Percentiles rank a stretch among this genome's conserved stretches.
phyloP scores from a whole-genome alignment of 2,797 vertebrate genomes.

The Nasua narica region DNA sequence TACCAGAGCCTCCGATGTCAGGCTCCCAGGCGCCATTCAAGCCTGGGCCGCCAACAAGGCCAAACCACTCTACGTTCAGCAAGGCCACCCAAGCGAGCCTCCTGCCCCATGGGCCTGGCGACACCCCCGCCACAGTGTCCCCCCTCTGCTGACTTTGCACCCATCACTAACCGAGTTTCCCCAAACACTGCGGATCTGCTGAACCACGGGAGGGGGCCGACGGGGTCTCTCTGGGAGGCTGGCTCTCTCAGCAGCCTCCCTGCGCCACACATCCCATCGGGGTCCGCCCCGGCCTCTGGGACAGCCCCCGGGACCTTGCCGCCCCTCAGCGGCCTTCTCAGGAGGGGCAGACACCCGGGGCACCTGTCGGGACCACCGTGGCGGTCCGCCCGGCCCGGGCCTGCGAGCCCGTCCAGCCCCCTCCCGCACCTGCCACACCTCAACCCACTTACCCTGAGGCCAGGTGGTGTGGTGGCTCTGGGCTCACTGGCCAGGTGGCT shows the following conservation, averaged over 20 bases:
- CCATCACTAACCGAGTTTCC: neutral
- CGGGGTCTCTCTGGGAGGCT: neutral
- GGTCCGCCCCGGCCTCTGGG: neutral
- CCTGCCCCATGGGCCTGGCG: neutral
- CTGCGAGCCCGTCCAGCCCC: neutral
- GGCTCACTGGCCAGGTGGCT: neutral
- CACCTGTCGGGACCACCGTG: neutral
- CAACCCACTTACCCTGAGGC: neutral
- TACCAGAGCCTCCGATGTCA: neutral
- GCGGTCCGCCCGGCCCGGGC: neutral
- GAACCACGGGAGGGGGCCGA: no score
- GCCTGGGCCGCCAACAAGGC: neutral
- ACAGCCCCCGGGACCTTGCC: neutral
- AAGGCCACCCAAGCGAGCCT: neutral
- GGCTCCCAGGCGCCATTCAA: neutral
- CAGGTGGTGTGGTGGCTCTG: neutral
- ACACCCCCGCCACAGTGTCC: neutral
- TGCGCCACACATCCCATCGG: neutral
- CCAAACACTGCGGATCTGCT: neutral
- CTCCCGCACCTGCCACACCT: neutral
- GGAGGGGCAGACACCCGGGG: neutral
- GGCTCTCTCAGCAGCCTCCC: neutral
- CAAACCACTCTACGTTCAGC: neutral
- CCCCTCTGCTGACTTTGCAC: neutral
- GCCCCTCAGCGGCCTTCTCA: neutral